Evolutionary conservation across 1,140 invertebrate species (phyloP).

Genomic region (Parapsyche elsis): DNA sequence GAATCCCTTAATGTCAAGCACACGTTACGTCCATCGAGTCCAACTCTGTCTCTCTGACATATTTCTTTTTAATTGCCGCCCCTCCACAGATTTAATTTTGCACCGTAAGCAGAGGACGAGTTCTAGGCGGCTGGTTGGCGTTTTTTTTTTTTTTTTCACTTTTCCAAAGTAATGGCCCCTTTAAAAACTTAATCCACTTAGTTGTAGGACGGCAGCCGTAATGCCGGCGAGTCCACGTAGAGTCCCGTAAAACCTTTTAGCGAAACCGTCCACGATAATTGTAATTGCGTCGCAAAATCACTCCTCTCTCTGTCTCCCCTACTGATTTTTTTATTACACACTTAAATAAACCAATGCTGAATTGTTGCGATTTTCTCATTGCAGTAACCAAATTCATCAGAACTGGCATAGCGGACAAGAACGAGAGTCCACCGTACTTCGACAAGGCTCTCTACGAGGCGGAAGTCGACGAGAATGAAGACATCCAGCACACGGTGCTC

Average conservation of each 20-base stretch:
- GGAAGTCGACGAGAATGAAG: conserved; percentile 77
- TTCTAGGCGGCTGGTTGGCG: neutral
- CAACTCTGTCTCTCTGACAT: neutral
- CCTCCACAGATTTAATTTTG: conserved; percentile 19
- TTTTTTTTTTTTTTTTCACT: conserved; percentile 8
- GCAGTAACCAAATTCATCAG: conserved; percentile 69
- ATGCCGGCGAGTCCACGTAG: conserved; percentile 5
- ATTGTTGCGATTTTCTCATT: conserved; percentile 58
- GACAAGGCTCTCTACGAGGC: conserved; percentile 76
- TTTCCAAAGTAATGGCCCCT: conserved; percentile 23
- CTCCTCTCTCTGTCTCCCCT: neutral
- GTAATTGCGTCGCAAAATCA: conserved; percentile 32
- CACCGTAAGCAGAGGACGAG: neutral
- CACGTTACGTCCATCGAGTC: neutral
- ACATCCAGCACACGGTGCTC: conserved; percentile 75
- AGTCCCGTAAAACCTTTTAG: conserved; percentile 35
- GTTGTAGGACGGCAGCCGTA: conserved; percentile 13
- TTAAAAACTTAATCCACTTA: conserved; percentile 52
- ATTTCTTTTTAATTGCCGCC: conserved; percentile 35
- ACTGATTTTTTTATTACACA: neutral
- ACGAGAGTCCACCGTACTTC: conserved; percentile 79
- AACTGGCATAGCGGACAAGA: conserved; percentile 71
- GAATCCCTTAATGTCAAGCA: conserved; percentile 15
- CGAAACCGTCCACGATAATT: conserved; percentile 37
- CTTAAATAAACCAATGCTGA: neutral